Conservation (phyloP, 2,888 invertebrate species). For the Drosophila leonis region DNA sequence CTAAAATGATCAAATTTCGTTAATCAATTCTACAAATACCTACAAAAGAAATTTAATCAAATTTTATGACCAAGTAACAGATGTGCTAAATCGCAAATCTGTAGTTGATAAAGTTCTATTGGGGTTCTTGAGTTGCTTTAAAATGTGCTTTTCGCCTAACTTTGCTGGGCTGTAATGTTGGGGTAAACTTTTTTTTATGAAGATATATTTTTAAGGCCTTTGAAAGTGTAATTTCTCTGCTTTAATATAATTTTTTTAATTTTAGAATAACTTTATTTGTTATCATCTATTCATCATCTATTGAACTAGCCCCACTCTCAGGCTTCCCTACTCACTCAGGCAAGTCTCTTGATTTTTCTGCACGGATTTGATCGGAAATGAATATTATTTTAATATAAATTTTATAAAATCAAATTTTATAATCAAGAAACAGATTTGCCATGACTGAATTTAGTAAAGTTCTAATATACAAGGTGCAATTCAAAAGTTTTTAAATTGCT, state of each 20-base stretch:
- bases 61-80: neutral
- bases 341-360: too few relatives aligned
- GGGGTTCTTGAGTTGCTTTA: neutral
- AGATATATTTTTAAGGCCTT: neutral
- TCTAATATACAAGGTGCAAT: too few relatives aligned
- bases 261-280: too few relatives aligned
- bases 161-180: neutral
- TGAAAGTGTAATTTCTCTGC: neutral
- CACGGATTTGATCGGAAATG: too few relatives aligned
- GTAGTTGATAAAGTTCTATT: neutral
- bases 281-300: too few relatives aligned
- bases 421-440: too few relatives aligned
- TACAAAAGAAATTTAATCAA: neutral
- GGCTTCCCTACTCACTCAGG: too few relatives aligned
- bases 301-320: too few relatives aligned
- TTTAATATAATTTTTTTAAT: neutral
- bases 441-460: too few relatives aligned
- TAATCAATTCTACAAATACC: neutral
- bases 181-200: neutral
- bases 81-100: neutral
- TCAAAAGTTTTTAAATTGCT: too few relatives aligned
- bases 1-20: neutral
- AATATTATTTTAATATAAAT: too few relatives aligned
- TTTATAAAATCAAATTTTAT: too few relatives aligned
- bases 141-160: neutral